These are phyloP conservation scores for Drosophila maculinotata DNA, from an alignment of 2,888 invertebrate genomes.

Conservation along the genomic window DNA sequence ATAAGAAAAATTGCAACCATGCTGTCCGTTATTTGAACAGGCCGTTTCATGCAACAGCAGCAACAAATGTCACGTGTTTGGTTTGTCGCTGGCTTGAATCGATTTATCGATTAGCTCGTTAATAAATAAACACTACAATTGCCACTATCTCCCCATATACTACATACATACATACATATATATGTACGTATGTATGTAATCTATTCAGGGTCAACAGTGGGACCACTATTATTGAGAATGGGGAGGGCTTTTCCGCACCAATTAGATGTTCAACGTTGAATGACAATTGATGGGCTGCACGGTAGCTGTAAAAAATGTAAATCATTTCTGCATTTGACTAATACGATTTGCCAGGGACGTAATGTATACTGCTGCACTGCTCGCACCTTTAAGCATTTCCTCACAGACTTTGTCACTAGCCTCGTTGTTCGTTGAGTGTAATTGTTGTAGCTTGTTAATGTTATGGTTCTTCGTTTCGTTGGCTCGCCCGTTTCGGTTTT, in stretches of 20 bases:
- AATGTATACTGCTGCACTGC: constrained; percentile 19
- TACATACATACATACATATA: background rate
- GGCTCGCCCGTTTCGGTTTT: constrained; percentile 6
- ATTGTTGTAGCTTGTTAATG: constrained; percentile 4
- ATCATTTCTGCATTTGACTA: constrained; percentile 21
- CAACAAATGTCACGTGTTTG: constrained; percentile 1
- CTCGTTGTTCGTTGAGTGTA: background rate
- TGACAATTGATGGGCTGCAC: too few relatives aligned
- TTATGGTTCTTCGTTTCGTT: constrained; percentile 16
- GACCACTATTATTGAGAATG: background rate
- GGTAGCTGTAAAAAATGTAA: constrained; percentile 12
- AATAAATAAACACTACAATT: constrained; percentile 20
- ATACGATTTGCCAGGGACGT: constrained; percentile 12
- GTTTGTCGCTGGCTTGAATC: constrained; percentile 18
- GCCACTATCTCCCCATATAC: background rate
- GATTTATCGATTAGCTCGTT: constrained; percentile 46
- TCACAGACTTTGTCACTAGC: constrained; percentile 8
- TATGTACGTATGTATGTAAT: background rate
- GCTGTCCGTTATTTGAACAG: background rate
- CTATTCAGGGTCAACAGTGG: constrained; percentile 10
- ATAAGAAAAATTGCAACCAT: background rate
- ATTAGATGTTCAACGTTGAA: background rate
- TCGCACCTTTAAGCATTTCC: constrained; percentile 20
- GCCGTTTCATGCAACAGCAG: background rate
- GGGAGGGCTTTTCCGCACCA: too few relatives aligned